Evolutionary conservation across 1,140 invertebrate genomes (phyloP), one percentile per base, ranked within the genome.

Genomic region (Calephelis nemesis): DNA sequence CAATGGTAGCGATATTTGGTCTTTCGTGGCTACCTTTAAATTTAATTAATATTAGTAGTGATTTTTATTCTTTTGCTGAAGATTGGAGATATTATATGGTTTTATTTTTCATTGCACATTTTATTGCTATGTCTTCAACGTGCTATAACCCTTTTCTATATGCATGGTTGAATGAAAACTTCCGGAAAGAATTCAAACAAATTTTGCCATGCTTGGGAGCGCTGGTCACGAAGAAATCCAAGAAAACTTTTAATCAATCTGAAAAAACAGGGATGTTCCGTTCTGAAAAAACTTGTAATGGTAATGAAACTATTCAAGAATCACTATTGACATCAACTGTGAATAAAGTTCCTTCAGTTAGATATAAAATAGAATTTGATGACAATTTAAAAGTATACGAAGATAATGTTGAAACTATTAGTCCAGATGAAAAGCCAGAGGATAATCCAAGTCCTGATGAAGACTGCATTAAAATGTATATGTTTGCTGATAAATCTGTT

Each of bases 121-220:
- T 97, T n/a, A 95, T 99, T 63, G 98, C 98, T 58, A 99, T 99
- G 97, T 97, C 94, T 63, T 98, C 97, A 6, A 98, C 97, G 0
- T 98, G 97, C 83, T 99, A 98, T 91, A 99, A 99, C 90, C 98
- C 98, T 0, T 94, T 95, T 73, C 84, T 95, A 78, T 99, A 99
- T 88, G 98, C 98, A 15, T 99, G 98, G 98, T 95, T 99, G 83
- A 99, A 99, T 89, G 98, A 99, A 72, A 99, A 98, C 90, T 99
- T 99, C 85, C 94, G 97, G 48, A 98, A 99, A 87, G 98, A 99
- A 87, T 99, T 99, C 84, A 97, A 97, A 71, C 93, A 96, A 64
- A 86, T 86, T 13, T 86, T 97, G 68, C 96, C 96, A 8, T 96
- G 95, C 85, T 95, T 96, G 73, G 91, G 90, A 68, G 88, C 92